Evolutionary conservation across 2,888 invertebrate genomes (phyloP).

Genomic region (Endotricha flammealis): DNA sequence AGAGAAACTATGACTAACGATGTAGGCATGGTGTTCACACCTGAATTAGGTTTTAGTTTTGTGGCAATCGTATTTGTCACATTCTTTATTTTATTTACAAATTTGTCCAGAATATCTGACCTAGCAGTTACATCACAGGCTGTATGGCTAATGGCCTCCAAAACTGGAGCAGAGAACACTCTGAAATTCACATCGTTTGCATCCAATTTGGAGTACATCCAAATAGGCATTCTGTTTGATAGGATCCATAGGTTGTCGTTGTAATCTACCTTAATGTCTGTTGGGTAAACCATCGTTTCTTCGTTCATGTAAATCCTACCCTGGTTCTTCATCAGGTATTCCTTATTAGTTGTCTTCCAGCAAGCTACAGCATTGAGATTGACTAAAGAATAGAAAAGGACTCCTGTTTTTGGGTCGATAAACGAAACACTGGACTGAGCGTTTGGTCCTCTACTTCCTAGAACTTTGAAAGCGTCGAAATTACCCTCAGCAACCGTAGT

Average conservation of each 20-base stretch:
- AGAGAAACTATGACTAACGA: slow-evolving; percentile 33
- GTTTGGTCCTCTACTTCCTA: slow-evolving; percentile 84
- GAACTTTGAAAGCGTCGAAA: slow-evolving; percentile 81
- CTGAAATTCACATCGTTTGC: slow-evolving; percentile 83
- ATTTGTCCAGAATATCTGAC: slow-evolving; percentile 74
- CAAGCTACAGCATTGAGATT: slow-evolving; percentile 88
- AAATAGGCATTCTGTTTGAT: slow-evolving; percentile 84
- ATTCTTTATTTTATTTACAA: slow-evolving; percentile 71
- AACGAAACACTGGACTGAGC: slow-evolving; percentile 86
- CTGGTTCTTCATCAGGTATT: slow-evolving; percentile 83
- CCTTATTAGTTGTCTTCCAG: slow-evolving; percentile 84
- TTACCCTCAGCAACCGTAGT: slow-evolving; percentile 73
- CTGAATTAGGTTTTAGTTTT: slow-evolving; percentile 44
- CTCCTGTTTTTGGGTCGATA: slow-evolving; percentile 83
- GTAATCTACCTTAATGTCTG: slow-evolving; percentile 86
- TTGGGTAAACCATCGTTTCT: slow-evolving; percentile 85
- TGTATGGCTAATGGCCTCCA: slow-evolving; percentile 84
- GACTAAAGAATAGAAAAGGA: slow-evolving; percentile 85
- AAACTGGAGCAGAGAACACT: slow-evolving; percentile 82
- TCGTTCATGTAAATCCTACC: slow-evolving; percentile 85
- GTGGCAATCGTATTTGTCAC: slow-evolving; percentile 47
- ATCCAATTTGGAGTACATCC: slow-evolving; percentile 82
- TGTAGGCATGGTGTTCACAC: slow-evolving; percentile 26
- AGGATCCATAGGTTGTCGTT: slow-evolving; percentile 85
- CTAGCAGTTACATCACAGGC: slow-evolving; percentile 81